Conservation (phyloP, 37 sponge, comb jelly and placozoan genomes). For the Tethya wilhelma region DNA sequence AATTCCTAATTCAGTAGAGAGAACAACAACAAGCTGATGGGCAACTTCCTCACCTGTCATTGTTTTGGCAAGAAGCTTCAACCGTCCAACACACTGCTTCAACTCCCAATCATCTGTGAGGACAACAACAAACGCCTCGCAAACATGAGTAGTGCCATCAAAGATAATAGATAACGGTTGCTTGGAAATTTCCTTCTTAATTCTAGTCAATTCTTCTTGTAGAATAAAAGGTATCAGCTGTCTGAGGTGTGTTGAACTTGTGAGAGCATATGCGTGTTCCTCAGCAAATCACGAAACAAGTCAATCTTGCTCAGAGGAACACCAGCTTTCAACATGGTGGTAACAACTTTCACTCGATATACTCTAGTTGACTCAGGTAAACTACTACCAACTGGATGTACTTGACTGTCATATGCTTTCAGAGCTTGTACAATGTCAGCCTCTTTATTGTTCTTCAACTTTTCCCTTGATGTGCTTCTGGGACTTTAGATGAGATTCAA, state of each 20-base stretch:
- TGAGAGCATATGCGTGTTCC: not conserved
- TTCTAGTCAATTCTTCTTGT: not conserved
- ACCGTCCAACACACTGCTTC: not conserved
- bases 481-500: not conserved
- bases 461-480: not conserved
- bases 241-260: not conserved
- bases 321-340: not conserved
- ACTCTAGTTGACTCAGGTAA: not conserved
- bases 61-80: slow-evolving; percentile 7
- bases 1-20: slow-evolving; percentile 7
- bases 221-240: not conserved
- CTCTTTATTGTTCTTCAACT: not conserved
- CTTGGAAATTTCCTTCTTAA: not conserved
- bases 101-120: not conserved
- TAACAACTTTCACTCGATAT: not conserved
- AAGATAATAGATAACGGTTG: slow-evolving; percentile 2
- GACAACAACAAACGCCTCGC: slow-evolving; percentile 25
- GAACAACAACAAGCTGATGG: not conserved
- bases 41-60: slow-evolving; percentile 17
- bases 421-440: not conserved
- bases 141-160: slow-evolving; percentile 50
- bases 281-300: not conserved
- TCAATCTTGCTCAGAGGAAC: not conserved
- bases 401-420: not conserved
- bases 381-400: slow-evolving; percentile 9